Evolutionary conservation across 2,113 vertebrate species (phyloP), one percentile per base, ranked within the genome.

Genomic region (Mola mola): DNA sequence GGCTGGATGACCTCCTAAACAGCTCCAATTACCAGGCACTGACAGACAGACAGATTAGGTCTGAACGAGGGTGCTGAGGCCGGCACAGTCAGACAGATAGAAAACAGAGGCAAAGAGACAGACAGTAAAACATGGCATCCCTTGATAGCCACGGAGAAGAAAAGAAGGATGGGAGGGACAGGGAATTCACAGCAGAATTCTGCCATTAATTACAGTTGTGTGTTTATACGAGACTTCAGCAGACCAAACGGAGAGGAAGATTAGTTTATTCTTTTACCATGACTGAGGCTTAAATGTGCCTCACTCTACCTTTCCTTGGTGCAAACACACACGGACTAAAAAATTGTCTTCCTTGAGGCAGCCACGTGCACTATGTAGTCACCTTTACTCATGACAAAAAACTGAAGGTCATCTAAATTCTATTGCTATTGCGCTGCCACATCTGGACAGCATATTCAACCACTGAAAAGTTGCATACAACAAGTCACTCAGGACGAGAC

Each of bases 11-110:
- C 86, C 85, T 73, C 79, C 74, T 85, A 81, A 87, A 86, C 81
- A 90, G 85, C 86, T 90, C 88, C 86, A 86, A 90, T 90, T 87
- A 90, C 86, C 71, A 88, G 82, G 83, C 83, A 90, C 81, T 90
- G 86, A 90, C 83, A 88, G 88, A 90, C 86, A 87, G 86, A 88
- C 85, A 88, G 88, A 88, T 88, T 86, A 90, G 83, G 79, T 80
- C 78, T 69, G 63, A 80, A 88, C 77, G 78, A 75, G 81, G 75
- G 66, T 83, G 76, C 79, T 78, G 86, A 82, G 71, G 81, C 77
- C 79, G 78, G 75, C 38, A 42, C 44, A 75, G 78, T 65, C 79
- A 75, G 81, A 86, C 63, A 66, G 59, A 69, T 42, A 73, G 31
- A 16, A 15, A 60, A 56, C 17, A 51, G 24, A 2, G 10, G 28